These are phyloP conservation scores for Pitta sordida DNA, from an alignment of 2,113 vertebrate species.

Conservation along the genomic window DNA sequence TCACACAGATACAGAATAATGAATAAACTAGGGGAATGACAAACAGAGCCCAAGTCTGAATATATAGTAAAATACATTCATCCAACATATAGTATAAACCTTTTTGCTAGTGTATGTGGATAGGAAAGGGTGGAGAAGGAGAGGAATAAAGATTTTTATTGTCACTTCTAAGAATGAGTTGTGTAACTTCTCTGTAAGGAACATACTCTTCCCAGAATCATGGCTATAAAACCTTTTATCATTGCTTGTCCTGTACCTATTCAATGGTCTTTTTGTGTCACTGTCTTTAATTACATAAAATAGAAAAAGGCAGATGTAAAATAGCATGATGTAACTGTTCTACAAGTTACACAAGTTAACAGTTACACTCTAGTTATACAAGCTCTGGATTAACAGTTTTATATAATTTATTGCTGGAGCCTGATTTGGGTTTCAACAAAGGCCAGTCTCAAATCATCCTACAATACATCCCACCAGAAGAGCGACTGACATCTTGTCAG, in stretches of 20 bases:
- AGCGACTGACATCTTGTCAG: neutral
- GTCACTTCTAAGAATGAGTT: constrained; percentile 5
- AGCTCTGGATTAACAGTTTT: neutral
- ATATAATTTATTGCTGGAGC: neutral
- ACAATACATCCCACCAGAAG: neutral
- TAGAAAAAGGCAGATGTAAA: neutral
- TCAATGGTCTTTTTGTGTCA: neutral
- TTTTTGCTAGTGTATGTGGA: neutral
- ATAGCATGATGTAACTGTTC: constrained; percentile 13
- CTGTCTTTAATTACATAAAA: neutral
- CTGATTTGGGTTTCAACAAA: neutral
- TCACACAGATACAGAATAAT: neutral
- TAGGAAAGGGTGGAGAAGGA: neutral
- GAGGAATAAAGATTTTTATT: constrained; percentile 34
- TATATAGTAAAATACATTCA: neutral
- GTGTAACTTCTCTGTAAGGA: constrained; percentile 11
- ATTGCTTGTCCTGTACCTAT: neutral
- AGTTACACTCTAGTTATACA: constrained; percentile 29
- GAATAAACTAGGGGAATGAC: neutral
- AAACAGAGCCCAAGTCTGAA: neutral
- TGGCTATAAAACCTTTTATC: constrained; percentile 36
- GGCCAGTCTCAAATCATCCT: neutral
- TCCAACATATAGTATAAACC: neutral
- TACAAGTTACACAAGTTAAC: constrained; percentile 10
- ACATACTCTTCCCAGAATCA: constrained; percentile 11